A percentile compares a stretch with the other conserved stretches of the same genome.
Conservation (phyloP, 2,797 vertebrate genomes). For the Phalanger gymnotis region DNA sequence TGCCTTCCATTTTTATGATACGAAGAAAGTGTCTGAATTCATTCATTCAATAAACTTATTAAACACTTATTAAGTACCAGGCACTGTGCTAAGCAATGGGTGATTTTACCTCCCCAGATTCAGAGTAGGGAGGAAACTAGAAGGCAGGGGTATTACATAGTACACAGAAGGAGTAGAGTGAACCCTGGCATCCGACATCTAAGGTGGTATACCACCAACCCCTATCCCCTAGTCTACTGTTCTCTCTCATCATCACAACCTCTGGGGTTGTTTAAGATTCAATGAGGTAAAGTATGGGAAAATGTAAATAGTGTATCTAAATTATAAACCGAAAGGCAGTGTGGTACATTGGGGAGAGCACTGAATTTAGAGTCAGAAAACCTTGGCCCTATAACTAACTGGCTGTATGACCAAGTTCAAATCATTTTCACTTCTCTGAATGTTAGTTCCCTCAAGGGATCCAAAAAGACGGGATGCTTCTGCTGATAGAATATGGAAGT, state of each 20-base stretch:
- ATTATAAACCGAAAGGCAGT: not conserved
- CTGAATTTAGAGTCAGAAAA: not conserved
- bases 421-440: not conserved
- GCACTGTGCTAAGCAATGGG: not conserved
- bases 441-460: not conserved
- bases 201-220: not conserved
- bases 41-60: not conserved
- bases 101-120: not conserved
- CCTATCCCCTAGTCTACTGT: not conserved
- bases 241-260: constrained; percentile 31
- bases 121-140: not conserved
- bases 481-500: not conserved
- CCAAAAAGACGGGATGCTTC: not conserved
- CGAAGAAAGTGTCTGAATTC: not conserved
- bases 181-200: not conserved
- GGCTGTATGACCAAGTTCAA: not conserved
- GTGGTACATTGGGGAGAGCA: not conserved
- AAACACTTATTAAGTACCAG: not conserved
- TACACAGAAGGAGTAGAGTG: not conserved
- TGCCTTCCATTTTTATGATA: not conserved
- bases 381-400: not conserved
- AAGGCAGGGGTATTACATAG: not conserved
- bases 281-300: not conserved
- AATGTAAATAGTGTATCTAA: not conserved
- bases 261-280: not conserved